Evolutionary conservation across 35 echinoderm and acorn worm species (phyloP).

Genomic region (Ophioderma brevispina): DNA sequence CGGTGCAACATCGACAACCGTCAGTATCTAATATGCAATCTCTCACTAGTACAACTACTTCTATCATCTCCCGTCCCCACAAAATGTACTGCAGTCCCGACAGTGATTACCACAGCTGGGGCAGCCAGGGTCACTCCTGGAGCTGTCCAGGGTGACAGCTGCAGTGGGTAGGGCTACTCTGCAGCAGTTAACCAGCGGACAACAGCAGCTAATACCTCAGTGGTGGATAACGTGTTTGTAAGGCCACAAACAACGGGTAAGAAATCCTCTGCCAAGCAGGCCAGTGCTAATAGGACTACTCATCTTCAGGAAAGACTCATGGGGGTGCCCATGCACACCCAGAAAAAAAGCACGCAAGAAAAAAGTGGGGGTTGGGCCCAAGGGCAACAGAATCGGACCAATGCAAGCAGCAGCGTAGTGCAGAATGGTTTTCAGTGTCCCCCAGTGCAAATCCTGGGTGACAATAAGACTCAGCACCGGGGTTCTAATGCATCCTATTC

Average conservation of each 20-base stretch:
- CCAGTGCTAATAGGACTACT: background rate
- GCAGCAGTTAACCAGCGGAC: background rate
- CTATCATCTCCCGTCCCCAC: background rate
- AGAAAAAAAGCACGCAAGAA: conserved; percentile 77
- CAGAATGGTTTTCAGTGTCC: conserved; percentile 70
- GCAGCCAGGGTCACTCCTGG: background rate
- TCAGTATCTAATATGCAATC: conserved; percentile 6
- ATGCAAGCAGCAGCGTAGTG: conserved; percentile 20
- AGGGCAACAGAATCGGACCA: background rate
- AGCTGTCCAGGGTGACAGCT: background rate
- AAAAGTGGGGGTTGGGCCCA: conserved; percentile 46
- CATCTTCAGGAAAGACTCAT: background rate
- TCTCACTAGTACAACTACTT: background rate
- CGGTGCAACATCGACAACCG: background rate
- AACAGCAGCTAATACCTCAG: background rate
- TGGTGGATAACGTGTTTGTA: background rate
- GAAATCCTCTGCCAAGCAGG: background rate
- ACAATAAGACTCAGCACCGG: conserved; percentile 27
- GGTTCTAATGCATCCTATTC: conserved; percentile 25
- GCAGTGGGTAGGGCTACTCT: background rate
- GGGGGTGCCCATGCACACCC: background rate
- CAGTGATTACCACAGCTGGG: background rate
- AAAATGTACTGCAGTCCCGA: background rate
- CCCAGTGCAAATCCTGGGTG: conserved; percentile 27
- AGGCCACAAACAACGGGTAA: background rate